Conservation (phyloP, 1,140 invertebrate species). For the Limonius californicus region DNA sequence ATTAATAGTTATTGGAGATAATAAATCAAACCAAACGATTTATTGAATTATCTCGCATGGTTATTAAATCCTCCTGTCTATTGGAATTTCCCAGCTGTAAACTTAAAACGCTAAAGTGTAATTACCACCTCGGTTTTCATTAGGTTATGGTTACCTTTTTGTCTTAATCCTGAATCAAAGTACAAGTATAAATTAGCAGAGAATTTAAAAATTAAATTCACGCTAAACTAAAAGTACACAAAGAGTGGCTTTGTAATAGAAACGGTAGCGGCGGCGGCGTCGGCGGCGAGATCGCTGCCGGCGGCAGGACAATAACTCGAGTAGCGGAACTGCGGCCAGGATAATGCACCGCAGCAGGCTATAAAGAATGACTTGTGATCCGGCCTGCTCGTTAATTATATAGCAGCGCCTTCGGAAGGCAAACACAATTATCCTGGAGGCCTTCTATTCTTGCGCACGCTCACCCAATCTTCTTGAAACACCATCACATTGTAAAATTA, state of each 20-base stretch:
- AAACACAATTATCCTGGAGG: slow-evolving; percentile 29
- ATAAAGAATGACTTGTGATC: slow-evolving; percentile 31
- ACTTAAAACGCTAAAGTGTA: no score
- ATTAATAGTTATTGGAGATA: no score
- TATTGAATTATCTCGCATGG: no score
- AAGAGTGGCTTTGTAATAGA: slow-evolving; percentile 5
- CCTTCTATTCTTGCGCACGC: slow-evolving; percentile 23
- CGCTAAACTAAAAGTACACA: neutral
- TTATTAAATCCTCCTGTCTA: no score
- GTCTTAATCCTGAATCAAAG: neutral
- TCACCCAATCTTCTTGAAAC: slow-evolving; percentile 1
- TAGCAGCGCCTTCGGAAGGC: slow-evolving; percentile 29
- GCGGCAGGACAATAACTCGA: slow-evolving; percentile 23
- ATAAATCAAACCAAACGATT: no score
- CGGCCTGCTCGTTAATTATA: slow-evolving; percentile 28
- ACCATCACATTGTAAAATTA: slow-evolving; percentile 13
- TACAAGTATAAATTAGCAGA: slow-evolving; percentile 9
- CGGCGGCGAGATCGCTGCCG: neutral
- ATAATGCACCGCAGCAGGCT: slow-evolving; percentile 28
- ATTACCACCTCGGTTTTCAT: no score
- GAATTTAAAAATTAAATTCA: slow-evolving; percentile 11
- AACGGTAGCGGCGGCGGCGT: neutral
- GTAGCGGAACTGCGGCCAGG: slow-evolving; percentile 23
- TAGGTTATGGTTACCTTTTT: no score
- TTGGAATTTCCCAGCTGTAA: no score